phyloP scores from a whole-genome alignment of 2,113 vertebrate genomes.

The Lathamus discolor region DNA sequence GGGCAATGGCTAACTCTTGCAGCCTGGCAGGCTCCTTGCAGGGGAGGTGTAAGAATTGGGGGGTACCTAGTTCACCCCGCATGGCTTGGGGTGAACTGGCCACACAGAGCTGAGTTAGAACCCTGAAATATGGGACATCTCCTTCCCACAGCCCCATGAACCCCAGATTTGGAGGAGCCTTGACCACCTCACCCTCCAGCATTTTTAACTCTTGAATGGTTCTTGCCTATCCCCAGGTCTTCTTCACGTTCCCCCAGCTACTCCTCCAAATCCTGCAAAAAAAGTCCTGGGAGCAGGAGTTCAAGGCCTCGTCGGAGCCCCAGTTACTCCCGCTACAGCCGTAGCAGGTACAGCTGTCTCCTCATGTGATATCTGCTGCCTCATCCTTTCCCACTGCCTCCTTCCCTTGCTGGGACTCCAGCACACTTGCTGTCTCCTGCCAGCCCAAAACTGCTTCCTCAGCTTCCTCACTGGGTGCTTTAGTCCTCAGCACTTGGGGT shows the following conservation, averaged over 20 bases:
- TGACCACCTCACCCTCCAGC: neutral
- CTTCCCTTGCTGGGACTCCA: neutral
- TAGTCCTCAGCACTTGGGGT: neutral
- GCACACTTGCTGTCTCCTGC: neutral
- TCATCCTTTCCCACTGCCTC: neutral
- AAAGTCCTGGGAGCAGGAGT: constrained; percentile 80
- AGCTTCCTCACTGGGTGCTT: neutral
- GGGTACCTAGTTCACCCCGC: neutral
- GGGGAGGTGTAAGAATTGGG: neutral
- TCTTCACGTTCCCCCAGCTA: constrained; percentile 87
- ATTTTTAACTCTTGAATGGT: neutral
- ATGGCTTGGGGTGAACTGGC: neutral
- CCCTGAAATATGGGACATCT: neutral
- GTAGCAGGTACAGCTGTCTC: constrained; percentile 78
- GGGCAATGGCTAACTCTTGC: neutral
- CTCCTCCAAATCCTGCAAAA: constrained; percentile 80
- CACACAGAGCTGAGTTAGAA: neutral
- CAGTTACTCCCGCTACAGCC: constrained; percentile 86
- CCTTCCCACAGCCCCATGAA: neutral
- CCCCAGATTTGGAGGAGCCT: neutral
- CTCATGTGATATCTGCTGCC: neutral
- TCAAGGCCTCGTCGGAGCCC: constrained; percentile 80
- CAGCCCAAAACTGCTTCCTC: neutral
- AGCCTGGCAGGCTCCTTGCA: neutral
- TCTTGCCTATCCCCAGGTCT: constrained; percentile 74